phyloP scores from a whole-genome alignment of 2,888 invertebrate genomes.

The Scelioninae gen. 2 region DNA sequence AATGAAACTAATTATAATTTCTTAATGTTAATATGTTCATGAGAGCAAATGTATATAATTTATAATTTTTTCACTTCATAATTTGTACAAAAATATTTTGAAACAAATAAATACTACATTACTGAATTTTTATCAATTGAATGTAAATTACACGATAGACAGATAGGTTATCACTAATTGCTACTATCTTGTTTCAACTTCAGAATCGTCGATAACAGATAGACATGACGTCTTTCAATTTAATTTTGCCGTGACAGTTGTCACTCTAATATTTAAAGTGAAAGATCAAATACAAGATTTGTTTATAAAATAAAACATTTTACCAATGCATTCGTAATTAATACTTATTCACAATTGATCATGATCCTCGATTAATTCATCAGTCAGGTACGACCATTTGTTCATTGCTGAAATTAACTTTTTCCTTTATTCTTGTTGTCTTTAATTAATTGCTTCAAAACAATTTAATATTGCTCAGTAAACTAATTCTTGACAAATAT shows the following conservation, averaged over 20 bases:
- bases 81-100: too few relatives aligned
- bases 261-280: conserved; percentile 49
- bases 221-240: conserved; percentile 40
- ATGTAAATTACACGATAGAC: conserved; percentile 48
- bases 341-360: conserved; percentile 10
- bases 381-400: conserved; percentile 38
- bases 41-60: too few relatives aligned
- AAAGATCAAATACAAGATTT: conserved; percentile 42
- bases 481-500: too few relatives aligned
- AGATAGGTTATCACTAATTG: conserved; percentile 56
- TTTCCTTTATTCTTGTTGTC: conserved; percentile 19
- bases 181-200: conserved; percentile 55
- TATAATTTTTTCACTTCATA: too few relatives aligned
- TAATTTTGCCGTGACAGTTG: conserved; percentile 54
- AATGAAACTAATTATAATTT: too few relatives aligned
- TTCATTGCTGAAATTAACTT: conserved; percentile 4
- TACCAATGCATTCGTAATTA: conserved; percentile 10
- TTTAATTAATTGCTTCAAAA: too few relatives aligned
- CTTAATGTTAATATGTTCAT: too few relatives aligned
- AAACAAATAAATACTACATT: conserved; percentile 11
- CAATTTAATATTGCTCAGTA: too few relatives aligned
- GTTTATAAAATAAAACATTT: conserved; percentile 8
- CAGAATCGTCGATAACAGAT: conserved; percentile 49
- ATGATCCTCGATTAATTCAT: conserved; percentile 41
- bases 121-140: conserved; percentile 42